These are phyloP conservation scores for Mormyrus hasselquistii DNA, from an alignment of 2,797 vertebrate species.

Conservation along the genomic window DNA sequence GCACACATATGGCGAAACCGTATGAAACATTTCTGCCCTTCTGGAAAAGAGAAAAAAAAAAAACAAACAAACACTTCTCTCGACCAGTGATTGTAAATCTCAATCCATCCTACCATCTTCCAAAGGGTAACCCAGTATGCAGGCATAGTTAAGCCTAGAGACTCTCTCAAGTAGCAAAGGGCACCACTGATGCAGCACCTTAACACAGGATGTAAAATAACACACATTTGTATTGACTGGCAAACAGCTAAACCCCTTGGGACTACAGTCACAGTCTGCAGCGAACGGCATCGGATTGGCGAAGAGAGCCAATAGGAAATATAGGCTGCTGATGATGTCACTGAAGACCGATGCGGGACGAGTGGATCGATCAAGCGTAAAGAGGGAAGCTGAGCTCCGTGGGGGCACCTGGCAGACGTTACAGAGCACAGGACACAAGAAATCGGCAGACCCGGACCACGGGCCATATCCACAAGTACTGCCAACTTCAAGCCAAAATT, in stretches of 20 bases:
- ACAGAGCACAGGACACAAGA: not conserved
- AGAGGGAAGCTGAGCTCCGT: not conserved
- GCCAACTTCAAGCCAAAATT: not conserved
- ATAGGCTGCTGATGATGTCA: not conserved
- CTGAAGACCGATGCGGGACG: not conserved
- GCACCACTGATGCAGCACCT: not conserved
- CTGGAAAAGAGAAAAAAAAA: no score
- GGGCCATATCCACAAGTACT: not conserved
- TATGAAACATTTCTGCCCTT: not conserved
- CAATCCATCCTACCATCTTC: not conserved
- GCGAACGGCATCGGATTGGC: not conserved
- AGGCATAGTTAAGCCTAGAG: not conserved
- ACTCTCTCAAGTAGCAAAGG: not conserved
- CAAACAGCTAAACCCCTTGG: not conserved
- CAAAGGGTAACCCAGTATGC: not conserved
- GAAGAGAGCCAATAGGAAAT: not conserved
- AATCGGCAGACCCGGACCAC: not conserved
- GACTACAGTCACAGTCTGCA: not conserved
- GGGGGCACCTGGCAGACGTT: not conserved
- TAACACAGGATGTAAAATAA: not conserved
- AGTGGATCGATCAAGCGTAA: not conserved
- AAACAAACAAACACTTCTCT: not conserved
- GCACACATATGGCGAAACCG: not conserved
- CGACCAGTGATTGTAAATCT: not conserved
- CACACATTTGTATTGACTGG: not conserved